Evolutionary conservation across 2,113 vertebrate species (phyloP), one percentile per base, ranked within the genome.

Genomic region (Helogale parvula): DNA sequence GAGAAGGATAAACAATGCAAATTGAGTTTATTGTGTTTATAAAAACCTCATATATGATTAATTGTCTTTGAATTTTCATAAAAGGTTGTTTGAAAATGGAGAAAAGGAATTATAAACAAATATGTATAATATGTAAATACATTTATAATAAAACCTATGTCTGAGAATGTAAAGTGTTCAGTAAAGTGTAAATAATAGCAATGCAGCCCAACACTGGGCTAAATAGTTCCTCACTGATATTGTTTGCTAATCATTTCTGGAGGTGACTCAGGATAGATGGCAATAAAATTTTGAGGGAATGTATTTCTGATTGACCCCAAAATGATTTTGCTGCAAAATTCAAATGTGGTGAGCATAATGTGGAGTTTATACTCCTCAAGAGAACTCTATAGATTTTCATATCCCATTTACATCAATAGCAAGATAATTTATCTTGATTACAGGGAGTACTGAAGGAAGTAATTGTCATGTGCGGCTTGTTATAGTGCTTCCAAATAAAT

Each of bases 361-460:
- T 52, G 5, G 29, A 57, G 52, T 76, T 93, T 83, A 95, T 72
- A 29, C 77, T 93, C 72, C 95, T 96, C 79, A 27, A 82, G 86
- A 96, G 95, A 93, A 81, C 79, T 6, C 66, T 96, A 17, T 88
- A 85, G 82, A 88, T 80, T 85, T 85, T 96, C 89, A 79, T 83
- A 79, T 88, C 29, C 87, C 79, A 96, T 83, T 96, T 97, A 92
- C 79, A 83, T 93, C 92, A 77, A 94, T 91, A 89, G 82, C 79
- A 63, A 74, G 86, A 57, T 91, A 77, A 92, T 97, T 96, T 95
- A 96, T 95, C 96, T 92, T 96, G 92, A 96, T 97, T 93, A 95
- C 35, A 47, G 66, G 90, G 96, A 91, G 77, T 47, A 71, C 82
- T 94, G 92, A 92, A 86, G 92, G 94, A 85, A 83, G 95, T 95